phyloP scores from a whole-genome alignment of 2,113 vertebrate species.

The Cinclus cinclus region DNA sequence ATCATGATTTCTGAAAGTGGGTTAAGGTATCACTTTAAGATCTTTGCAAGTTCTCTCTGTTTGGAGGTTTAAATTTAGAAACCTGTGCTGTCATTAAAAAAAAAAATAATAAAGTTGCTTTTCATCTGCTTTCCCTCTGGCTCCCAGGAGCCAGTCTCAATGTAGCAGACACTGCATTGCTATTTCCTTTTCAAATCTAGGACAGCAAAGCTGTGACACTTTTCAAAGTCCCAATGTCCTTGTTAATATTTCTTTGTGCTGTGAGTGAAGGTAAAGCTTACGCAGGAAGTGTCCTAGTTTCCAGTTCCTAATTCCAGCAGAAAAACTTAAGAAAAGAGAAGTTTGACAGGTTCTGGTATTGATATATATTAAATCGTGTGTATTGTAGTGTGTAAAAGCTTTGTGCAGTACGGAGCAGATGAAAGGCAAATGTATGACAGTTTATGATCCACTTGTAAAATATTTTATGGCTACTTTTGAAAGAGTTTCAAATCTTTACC shows the following conservation, averaged over 20 bases:
- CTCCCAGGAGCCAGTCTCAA: slow-evolving; percentile 30
- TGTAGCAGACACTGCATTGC: slow-evolving; percentile 27
- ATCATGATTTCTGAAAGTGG: background rate
- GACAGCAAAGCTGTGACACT: slow-evolving; percentile 24
- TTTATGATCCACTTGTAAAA: background rate
- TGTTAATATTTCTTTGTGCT: slow-evolving; percentile 59
- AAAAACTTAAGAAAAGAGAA: slow-evolving; percentile 18
- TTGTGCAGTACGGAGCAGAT: background rate
- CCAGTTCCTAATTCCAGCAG: background rate
- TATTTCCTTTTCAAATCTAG: slow-evolving; percentile 56
- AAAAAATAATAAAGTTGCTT: background rate
- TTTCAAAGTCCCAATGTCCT: slow-evolving; percentile 58
- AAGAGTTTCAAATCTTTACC: background rate
- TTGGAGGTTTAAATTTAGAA: slow-evolving; percentile 60
- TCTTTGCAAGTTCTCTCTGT: slow-evolving; percentile 6
- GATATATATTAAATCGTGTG: background rate
- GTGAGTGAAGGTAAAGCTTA: slow-evolving; percentile 26
- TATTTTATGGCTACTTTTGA: background rate
- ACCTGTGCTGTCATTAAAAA: background rate
- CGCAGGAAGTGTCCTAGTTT: slow-evolving; percentile 44
- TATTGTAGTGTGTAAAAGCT: background rate
- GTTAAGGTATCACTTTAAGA: slow-evolving; percentile 31
- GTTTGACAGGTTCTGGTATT: background rate
- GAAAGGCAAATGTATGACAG: background rate
- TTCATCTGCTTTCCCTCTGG: slow-evolving; percentile 51